phyloP scores from a whole-genome alignment of 2,888 invertebrate genomes.

The Mantis religiosa region DNA sequence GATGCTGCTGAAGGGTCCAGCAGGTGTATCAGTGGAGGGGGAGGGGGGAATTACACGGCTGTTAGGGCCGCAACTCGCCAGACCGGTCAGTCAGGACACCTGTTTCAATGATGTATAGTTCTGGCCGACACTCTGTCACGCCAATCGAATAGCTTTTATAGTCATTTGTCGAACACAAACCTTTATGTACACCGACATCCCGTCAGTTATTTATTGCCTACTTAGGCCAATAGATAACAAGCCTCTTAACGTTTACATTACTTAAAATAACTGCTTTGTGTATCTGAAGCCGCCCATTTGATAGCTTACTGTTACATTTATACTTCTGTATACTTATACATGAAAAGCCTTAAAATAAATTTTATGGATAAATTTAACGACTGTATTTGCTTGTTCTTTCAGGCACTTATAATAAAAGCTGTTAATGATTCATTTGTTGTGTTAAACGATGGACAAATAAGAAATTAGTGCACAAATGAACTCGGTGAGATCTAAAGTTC shows the following conservation, averaged over 20 bases:
- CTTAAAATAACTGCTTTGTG: too few relatives aligned
- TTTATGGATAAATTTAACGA: too few relatives aligned
- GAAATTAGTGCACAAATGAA: too few relatives aligned
- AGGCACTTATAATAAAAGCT: too few relatives aligned
- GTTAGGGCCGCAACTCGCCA: background rate
- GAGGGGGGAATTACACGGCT: background rate
- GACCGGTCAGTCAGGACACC: background rate
- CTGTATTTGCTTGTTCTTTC: too few relatives aligned
- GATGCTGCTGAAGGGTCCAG: background rate
- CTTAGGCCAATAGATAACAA: background rate
- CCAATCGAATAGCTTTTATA: background rate
- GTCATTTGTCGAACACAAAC: background rate
- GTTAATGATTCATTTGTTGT: too few relatives aligned
- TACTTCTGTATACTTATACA: too few relatives aligned
- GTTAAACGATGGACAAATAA: too few relatives aligned
- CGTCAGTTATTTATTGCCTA: background rate
- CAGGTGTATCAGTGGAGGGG: background rate
- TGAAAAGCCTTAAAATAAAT: too few relatives aligned
- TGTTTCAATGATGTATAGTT: background rate
- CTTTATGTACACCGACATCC: background rate
- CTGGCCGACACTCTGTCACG: background rate
- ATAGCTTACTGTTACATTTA: too few relatives aligned
- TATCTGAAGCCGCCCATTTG: too few relatives aligned
- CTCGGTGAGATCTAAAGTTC: too few relatives aligned
- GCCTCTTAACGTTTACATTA: background rate